Conservation (phyloP, 2,888 invertebrate species). For the Gerris lacustris region DNA sequence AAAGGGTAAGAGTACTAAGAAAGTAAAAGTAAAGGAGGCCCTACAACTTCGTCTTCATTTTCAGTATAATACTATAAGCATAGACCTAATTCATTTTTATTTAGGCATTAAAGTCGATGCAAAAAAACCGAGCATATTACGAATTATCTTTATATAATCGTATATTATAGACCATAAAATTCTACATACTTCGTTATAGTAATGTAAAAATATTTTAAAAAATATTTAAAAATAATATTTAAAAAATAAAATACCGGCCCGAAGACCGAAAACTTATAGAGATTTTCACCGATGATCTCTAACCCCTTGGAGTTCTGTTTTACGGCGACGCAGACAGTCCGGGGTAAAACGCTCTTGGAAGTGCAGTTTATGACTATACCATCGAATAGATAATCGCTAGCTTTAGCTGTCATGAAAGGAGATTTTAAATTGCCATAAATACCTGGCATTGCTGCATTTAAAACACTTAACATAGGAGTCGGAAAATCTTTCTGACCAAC, state of each 20-base stretch:
- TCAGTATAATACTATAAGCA: conserved; percentile 4
- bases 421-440: conserved; percentile 51
- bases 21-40: too few relatives aligned
- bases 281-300: conserved; percentile 47
- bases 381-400: conserved; percentile 58
- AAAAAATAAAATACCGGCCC: conserved; percentile 44
- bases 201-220: too few relatives aligned
- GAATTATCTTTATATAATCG: too few relatives aligned
- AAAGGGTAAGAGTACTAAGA: too few relatives aligned
- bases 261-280: conserved; percentile 58
- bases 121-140: too few relatives aligned
- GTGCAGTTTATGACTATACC: conserved; percentile 61
- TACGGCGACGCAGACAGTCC: conserved; percentile 57
- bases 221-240: too few relatives aligned
- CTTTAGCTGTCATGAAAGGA: conserved; percentile 51
- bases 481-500: conserved; percentile 47
- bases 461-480: conserved; percentile 52
- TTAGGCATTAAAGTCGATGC: too few relatives aligned
- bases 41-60: neutral
- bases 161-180: too few relatives aligned
- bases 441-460: conserved; percentile 55
- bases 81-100: too few relatives aligned
- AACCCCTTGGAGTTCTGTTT: conserved; percentile 51
- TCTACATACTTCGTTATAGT: too few relatives aligned
- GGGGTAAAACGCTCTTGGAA: conserved; percentile 60